Base-by-base conservation (phyloP, 2,113 vertebrate species). In the Psettodes erumei region DNA sequence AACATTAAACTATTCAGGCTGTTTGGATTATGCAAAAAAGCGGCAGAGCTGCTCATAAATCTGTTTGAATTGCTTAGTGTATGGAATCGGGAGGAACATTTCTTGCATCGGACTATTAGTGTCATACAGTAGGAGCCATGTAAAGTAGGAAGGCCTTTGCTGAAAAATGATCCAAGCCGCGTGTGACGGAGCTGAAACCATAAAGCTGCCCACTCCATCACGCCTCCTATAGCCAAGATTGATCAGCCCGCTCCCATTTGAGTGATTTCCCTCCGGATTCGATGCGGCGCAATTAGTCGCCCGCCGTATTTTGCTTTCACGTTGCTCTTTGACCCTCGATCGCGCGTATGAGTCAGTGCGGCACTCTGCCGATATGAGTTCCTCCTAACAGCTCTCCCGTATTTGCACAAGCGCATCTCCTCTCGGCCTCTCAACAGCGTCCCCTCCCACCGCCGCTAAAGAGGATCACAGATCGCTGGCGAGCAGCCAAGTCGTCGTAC, bases 181-280 rank as follows among this genome's bases (percentile, higher is more conserved):
- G n/a, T 67, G 81, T 55, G 67, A 83, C 64, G 5, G 79, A 75
- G 83, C 80, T 8, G 75, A 11, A 66, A 84, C 86, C 86, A 77
- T 90, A 91, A 91, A 88, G 86, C 87, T 80, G 77, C 82, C 88
- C 87, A 82, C 86, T 90, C 83, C 88, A 91, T 90, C 90, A 90
- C 73, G 16, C 50, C 81, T 35, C 59, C 68, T 83, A 80, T 79
- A 62, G 55, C 78, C 1, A 27, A 82, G 87, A 92, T 91, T 89
- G 89, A 92, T 91, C 90, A 88, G 84, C 82, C 5, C 30, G 67
- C 86, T 88, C 81, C 88, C 85, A 85, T 90, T 87, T 90, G 85
- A 90, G 80, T 89, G 88, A 90, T 91, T 90, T 91, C 92, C 92
- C 90, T 76, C 90, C 62, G 82, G 92, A 90, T 90, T 86, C 85